Evolutionary conservation across 1,140 invertebrate species (phyloP).

Genomic region (Atta colombica): DNA sequence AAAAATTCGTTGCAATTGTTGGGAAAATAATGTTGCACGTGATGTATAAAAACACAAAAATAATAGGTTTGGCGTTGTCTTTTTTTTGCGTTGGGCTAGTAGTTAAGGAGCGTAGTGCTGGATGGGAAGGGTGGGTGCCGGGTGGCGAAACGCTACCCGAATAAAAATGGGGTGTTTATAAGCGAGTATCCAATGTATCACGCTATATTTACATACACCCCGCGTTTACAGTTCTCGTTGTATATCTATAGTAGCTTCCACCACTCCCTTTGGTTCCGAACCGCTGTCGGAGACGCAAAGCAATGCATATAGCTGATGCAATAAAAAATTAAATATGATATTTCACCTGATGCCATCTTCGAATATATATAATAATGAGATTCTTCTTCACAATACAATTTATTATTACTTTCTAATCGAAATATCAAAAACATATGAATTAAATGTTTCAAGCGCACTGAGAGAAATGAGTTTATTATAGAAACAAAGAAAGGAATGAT

Average conservation of each 20-base stretch:
- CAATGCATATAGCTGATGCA: conserved; percentile 81
- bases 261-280: conserved; percentile 35
- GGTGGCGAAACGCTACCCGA: conserved; percentile 82
- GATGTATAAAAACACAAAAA: conserved; percentile 79
- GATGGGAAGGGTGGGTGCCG: conserved; percentile 55
- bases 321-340: conserved; percentile 87
- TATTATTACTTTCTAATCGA: conserved; percentile 4
- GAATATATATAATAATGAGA: conserved; percentile 77
- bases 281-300: conserved; percentile 55
- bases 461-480: too few relatives aligned
- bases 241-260: conserved; percentile 66
- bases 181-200: conserved; percentile 87
- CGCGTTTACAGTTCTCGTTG: conserved; percentile 72
- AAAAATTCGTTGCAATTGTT: conserved; percentile 18
- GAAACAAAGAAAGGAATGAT: too few relatives aligned
- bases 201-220: conserved; percentile 86
- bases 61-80: conserved; percentile 78
- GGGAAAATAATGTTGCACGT: conserved; percentile 65
- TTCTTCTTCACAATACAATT: background rate
- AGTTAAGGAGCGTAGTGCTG: conserved; percentile 67
- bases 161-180: conserved; percentile 88
- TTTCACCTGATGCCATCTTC: conserved; percentile 72
- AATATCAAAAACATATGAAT: background rate
- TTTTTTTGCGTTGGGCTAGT: conserved; percentile 59
- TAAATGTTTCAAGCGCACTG: background rate